Conservation (phyloP, 2,797 vertebrate genomes). For the Scolopax bukidnonensis region DNA sequence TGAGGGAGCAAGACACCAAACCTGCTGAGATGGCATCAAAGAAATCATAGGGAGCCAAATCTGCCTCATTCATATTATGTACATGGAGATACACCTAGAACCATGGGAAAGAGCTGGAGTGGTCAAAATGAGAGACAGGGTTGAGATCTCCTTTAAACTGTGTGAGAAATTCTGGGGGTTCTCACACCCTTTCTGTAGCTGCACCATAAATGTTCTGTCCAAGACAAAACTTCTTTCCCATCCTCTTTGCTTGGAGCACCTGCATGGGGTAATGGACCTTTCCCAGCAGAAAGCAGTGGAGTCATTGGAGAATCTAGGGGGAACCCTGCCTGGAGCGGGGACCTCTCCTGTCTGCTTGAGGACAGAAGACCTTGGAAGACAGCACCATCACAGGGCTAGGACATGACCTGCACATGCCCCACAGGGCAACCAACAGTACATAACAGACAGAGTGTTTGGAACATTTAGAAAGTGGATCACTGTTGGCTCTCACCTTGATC, state of each 20-base stretch:
- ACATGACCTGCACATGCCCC: neutral
- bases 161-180: neutral
- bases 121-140: neutral
- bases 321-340: neutral
- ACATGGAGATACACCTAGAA: neutral
- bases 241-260: neutral
- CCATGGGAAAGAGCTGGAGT: neutral
- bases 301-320: neutral
- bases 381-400: neutral
- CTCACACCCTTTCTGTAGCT: neutral
- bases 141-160: neutral
- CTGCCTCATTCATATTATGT: neutral
- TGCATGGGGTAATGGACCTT: neutral
- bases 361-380: neutral
- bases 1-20: neutral
- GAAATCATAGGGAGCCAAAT: neutral
- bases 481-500: neutral
- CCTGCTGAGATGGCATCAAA: neutral
- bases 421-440: neutral
- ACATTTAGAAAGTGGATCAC: neutral
- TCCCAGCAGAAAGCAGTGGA: neutral
- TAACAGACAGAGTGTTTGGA: accelerated
- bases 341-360: neutral
- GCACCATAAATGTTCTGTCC: neutral
- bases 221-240: neutral